These are phyloP conservation scores for Campoplex capitator DNA, from an alignment of 2,888 invertebrate species.

Conservation along the genomic window DNA sequence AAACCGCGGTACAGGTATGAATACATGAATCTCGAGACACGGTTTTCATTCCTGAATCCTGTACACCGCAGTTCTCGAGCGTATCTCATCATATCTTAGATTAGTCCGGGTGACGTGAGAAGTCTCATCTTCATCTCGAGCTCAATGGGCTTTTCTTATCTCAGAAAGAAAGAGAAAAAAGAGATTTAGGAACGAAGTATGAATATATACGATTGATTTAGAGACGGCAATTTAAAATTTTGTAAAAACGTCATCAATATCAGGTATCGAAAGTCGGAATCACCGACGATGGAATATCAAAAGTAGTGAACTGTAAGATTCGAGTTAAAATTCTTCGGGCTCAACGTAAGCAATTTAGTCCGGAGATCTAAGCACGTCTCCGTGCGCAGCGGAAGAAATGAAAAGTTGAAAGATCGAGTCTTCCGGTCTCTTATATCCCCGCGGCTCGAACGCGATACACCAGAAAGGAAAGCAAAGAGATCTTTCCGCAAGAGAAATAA, in stretches of 20 bases:
- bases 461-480: slow-evolving; percentile 32
- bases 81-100: slow-evolving; percentile 44
- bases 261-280: background rate
- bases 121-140: slow-evolving; percentile 12
- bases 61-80: slow-evolving; percentile 23
- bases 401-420: slow-evolving; percentile 11
- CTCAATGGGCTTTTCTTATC: background rate
- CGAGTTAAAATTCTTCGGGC: background rate
- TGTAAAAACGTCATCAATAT: background rate
- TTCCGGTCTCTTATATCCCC: slow-evolving; percentile 18
- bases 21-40: slow-evolving; percentile 21
- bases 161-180: background rate
- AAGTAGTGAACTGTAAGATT: background rate
- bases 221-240: background rate
- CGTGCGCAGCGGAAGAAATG: background rate
- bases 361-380: background rate
- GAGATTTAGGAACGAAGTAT: background rate
- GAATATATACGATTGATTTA: background rate
- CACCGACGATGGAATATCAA: background rate
- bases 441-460: slow-evolving; percentile 24
- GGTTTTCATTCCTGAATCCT: slow-evolving; percentile 32
- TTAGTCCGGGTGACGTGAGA: slow-evolving; percentile 39
- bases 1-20: slow-evolving; percentile 11
- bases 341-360: slow-evolving; percentile 44
- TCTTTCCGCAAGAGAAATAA: background rate